Percentiles rank a stretch among this genome's conserved stretches.
These are phyloP conservation scores for Phengaris alcon DNA, from an alignment of 2,888 invertebrate species.

Conservation along the genomic window DNA sequence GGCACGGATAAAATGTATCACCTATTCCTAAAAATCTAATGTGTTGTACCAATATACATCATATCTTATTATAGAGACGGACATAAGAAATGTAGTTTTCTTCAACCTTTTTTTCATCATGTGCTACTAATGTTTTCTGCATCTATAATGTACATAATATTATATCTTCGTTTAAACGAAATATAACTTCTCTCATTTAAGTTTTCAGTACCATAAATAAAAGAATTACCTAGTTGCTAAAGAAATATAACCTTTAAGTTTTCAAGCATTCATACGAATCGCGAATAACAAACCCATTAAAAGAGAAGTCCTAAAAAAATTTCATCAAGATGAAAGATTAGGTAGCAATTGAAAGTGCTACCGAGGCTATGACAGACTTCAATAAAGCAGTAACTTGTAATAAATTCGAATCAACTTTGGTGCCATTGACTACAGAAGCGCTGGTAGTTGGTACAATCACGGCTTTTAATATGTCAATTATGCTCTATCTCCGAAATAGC, in stretches of 20 bases:
- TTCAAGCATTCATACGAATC: constrained; percentile 2
- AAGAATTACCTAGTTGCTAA: neutral
- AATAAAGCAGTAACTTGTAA: constrained; percentile 10
- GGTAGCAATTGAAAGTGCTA: constrained; percentile 2
- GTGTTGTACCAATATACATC: too few species aligned
- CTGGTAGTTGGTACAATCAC: neutral
- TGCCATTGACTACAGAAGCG: neutral
- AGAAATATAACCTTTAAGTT: neutral
- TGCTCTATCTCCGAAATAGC: constrained; percentile 22
- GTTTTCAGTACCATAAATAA: neutral
- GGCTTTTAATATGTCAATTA: constrained; percentile 26
- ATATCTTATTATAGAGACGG: too few species aligned
- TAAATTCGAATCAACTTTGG: constrained; percentile 7
- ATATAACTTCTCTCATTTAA: neutral
- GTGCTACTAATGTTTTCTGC: too few species aligned
- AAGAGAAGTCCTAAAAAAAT: constrained; percentile 17
- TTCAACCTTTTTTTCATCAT: too few species aligned
- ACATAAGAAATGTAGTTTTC: too few species aligned
- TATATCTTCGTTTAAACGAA: too few species aligned
- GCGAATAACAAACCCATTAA: constrained; percentile 10
- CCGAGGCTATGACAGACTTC: constrained; percentile 19
- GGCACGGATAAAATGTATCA: too few species aligned
- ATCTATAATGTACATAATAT: too few species aligned
- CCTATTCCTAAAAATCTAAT: too few species aligned
- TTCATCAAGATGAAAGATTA: constrained; percentile 9